Base-by-base conservation (phyloP, 2,888 invertebrate species). In the Troides aeacus region DNA sequence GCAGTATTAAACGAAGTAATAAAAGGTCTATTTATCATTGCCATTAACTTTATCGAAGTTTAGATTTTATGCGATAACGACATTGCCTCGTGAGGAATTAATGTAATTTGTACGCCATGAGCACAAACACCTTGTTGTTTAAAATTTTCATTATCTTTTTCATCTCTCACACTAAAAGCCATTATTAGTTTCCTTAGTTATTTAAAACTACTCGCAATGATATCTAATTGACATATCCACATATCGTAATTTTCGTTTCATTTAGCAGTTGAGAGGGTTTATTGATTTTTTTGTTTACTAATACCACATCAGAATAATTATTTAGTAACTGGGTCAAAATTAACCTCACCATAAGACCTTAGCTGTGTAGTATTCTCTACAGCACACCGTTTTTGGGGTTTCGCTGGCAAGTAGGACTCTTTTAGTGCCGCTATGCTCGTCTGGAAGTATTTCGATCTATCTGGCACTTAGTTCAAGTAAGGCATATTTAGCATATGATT, bases 31-130 rank as follows among this genome's bases (percentile, higher is more conserved):
- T 64, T 66, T 72, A 72, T 68, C 69, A 62, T 66, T 70, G 68
- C 59, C 59, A 72, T 69, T 72, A 72, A 65, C 67, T 62, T 67
- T 71, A 73, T 71, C 71, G 64, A 62, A 66, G 65, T 62, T 64
- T 15, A 66, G 66, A 66, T 66, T 66, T 66, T 60, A 60, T 66
- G 60, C 58, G 58, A 70, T 64, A 67, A 65, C 62, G 66, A 68
- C 62, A 64, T 62, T 63, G 66, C 70, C 62, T 64, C 57, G 46
- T 59, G 59, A 65, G 63, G 23, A 65, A 59, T 50, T 62, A 65
- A 59, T 64, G 58, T 58, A 42, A 59, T 60, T 46, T 53, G 50
- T 50, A 30, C 15, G 50, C 60, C 60, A 30, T 60, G 60, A 65
- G 24, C 46, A 66, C 60, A 66, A 60, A 59, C 60, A 50, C 50